Conservation (phyloP, 2,888 invertebrate genomes). For the Dryadula phaetusa region DNA sequence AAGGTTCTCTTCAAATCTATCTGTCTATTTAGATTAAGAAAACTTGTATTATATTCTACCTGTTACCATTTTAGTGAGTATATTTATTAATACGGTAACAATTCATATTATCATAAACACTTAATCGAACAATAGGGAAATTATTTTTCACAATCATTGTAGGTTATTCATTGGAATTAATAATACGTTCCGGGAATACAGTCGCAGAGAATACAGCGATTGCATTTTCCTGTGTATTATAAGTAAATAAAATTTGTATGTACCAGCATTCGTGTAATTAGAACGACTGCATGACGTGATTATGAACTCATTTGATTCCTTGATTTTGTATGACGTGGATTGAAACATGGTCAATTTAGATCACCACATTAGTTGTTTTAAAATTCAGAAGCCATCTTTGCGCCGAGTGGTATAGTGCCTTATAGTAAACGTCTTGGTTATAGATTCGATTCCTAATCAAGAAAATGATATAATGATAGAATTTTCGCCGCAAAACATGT, state of each 20-base stretch:
- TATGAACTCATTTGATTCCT: conserved; percentile 14
- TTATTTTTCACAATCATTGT: conserved; percentile 40
- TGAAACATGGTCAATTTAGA: background rate
- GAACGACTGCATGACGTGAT: background rate
- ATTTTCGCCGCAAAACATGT: no score
- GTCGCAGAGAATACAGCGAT: no score
- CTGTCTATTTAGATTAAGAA: no score
- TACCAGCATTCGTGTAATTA: conserved; percentile 3
- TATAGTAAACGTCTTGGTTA: no score
- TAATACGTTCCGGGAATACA: conserved; percentile 15
- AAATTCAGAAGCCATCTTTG: no score
- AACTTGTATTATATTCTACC: no score
- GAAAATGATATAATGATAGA: no score
- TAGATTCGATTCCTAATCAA: no score
- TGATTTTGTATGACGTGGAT: background rate
- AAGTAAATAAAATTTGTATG: conserved; percentile 3
- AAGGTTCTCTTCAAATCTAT: no score
- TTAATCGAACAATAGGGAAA: conserved; percentile 16
- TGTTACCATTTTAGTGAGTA: no score
- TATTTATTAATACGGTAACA: no score
- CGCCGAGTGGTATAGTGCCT: no score
- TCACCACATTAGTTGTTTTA: background rate
- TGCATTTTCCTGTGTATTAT: conserved; percentile 38
- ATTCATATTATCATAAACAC: background rate
- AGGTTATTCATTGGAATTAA: conserved; percentile 43